Evolutionary conservation across 2,797 vertebrate species (phyloP).

Genomic region (Aythya fuligula): DNA sequence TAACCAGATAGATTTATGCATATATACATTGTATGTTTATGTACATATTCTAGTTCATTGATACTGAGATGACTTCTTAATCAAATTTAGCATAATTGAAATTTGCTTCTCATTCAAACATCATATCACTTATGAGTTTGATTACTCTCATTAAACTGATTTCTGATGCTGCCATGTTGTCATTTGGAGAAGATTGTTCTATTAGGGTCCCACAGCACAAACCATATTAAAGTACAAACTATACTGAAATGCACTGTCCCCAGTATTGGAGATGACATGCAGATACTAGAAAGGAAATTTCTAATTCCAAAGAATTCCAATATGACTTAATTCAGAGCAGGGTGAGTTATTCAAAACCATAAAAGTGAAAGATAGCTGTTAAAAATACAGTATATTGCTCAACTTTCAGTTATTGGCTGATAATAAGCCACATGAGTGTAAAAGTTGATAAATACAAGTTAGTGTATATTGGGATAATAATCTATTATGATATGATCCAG

Average conservation of each 20-base stretch:
- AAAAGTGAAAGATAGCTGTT: background rate
- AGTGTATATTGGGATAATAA: background rate
- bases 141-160: background rate
- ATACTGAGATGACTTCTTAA: background rate
- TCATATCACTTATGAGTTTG: background rate
- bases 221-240: background rate
- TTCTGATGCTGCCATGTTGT: background rate
- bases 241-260: too few relatives aligned
- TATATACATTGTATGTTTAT: background rate
- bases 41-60: background rate
- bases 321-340: background rate
- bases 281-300: background rate
- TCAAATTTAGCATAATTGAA: background rate
- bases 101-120: background rate
- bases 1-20: background rate
- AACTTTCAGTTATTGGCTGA: background rate
- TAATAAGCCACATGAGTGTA: background rate
- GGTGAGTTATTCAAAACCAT: background rate
- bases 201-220: background rate
- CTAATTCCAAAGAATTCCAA: background rate
- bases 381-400: background rate
- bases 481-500: background rate
- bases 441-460: background rate
- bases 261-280: rapidly evolving
- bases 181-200: background rate